These are phyloP conservation scores for Zaprionus davidi DNA, from an alignment of 1,140 invertebrate genomes.

Conservation along the genomic window DNA sequence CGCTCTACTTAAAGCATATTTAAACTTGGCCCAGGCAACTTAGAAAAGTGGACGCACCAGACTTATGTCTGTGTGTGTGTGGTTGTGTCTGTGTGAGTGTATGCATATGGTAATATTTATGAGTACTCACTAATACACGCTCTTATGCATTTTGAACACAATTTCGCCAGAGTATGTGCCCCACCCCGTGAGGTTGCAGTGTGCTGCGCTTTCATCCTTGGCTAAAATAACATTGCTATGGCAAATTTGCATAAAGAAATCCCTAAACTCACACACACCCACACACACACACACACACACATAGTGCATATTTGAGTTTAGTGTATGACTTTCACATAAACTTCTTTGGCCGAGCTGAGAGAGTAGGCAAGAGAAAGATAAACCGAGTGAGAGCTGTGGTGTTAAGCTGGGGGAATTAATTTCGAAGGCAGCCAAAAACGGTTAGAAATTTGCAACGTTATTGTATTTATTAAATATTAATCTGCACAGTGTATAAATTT, in stretches of 20 bases:
- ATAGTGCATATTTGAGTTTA: slow-evolving; percentile 59
- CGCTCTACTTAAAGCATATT: slow-evolving; percentile 67
- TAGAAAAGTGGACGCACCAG: slow-evolving; percentile 12
- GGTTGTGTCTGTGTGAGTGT: slow-evolving; percentile 12
- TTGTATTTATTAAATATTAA: slow-evolving; percentile 69
- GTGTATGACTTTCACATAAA: slow-evolving; percentile 66
- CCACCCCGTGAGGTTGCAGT: not conserved
- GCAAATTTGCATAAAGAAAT: slow-evolving; percentile 72
- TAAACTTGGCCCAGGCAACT: slow-evolving; percentile 45
- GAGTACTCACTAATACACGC: slow-evolving; percentile 60
- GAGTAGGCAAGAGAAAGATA: not conserved
- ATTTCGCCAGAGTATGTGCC: slow-evolving; percentile 48
- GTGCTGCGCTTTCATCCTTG: slow-evolving; percentile 39
- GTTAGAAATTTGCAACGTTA: slow-evolving; percentile 58
- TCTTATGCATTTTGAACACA: slow-evolving; percentile 64
- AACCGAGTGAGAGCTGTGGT: not conserved
- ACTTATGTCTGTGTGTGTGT: slow-evolving; percentile 26
- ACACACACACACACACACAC: slow-evolving; percentile 27
- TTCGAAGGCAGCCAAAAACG: slow-evolving; percentile 37
- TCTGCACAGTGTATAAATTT: slow-evolving; percentile 61
- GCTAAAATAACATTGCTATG: slow-evolving; percentile 63
- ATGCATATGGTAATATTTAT: slow-evolving; percentile 63
- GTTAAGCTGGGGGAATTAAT: slow-evolving; percentile 49
- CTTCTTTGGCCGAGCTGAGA: slow-evolving; percentile 45
- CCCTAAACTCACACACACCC: slow-evolving; percentile 56